Conservation (phyloP, 23 tunicate genomes). For the Aplidium turbinatum region DNA sequence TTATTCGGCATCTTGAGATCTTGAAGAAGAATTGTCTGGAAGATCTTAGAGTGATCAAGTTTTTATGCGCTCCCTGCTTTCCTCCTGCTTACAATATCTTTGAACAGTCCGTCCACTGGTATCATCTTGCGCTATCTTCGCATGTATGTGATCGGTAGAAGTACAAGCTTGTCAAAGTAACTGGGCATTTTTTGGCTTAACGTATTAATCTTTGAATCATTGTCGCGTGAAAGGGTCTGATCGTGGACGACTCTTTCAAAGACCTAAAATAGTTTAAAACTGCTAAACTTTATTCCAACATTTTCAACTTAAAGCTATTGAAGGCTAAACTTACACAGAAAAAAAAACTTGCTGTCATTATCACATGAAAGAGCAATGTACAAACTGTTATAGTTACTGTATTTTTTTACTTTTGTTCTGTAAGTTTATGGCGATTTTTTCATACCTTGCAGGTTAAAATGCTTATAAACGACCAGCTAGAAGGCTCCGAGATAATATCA, state of each 20-base stretch:
- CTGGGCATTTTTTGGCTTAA: no score
- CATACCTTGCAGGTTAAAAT: conserved; percentile 48
- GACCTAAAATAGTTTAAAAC: no score
- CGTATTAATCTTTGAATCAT: no score
- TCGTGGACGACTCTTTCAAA: no score
- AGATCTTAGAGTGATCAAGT: conserved; percentile 74
- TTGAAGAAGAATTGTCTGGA: conserved; percentile 61
- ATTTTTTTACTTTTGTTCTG: not conserved
- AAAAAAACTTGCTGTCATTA: no score
- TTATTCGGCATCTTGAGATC: conserved; percentile 88
- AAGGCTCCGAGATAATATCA: conserved; percentile 87
- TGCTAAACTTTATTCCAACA: no score
- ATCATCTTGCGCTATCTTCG: conserved; percentile 72
- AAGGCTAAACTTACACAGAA: no score
- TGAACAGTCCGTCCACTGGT: conserved; percentile 87
- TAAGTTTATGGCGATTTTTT: not conserved
- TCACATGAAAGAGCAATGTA: no score
- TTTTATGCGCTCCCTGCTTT: conserved; percentile 68
- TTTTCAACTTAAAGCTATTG: no score
- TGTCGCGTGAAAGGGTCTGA: no score
- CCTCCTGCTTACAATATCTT: conserved; percentile 92
- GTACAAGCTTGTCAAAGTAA: no score
- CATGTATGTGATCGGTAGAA: conserved; percentile 62
- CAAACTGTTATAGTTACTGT: no score
- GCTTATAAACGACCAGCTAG: conserved; percentile 59